Base-by-base conservation (phyloP, 2,797 vertebrate genomes). In the Helostoma temminkii region DNA sequence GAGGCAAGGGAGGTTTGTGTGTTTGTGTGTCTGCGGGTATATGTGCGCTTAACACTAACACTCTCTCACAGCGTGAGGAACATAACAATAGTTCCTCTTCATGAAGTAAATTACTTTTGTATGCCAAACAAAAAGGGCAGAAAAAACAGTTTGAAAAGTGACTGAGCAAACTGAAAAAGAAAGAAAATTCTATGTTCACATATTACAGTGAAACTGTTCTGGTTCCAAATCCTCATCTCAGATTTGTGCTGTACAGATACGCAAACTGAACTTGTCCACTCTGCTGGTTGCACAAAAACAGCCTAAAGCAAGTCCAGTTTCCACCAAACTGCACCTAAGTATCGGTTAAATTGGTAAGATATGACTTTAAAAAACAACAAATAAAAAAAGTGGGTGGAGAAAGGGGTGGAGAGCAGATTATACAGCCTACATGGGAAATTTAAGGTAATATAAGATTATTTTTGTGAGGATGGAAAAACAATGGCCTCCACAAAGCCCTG, bases 91-190 rank as follows among this genome's bases (percentile, higher is more conserved):
- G 78, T 78, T 87, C 74, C 83, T 86, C 88, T 74, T 88, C 71
- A 67, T 85, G 69, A 87, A 89, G 52, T 76, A 81, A 89, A 90
- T 89, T 75, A 85, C 83, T 86, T 90, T 80, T 78, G 78, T 83
- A 68, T 71, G 62, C 62, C 81, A 76, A 67, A 74, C 66, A 24
- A 58, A 77, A 76, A 58, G 50, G n/a, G 50, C 19, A 52, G 42
- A 64, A 64, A 30, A 30, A 62, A 49, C 41, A 61, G 66, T 85
- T 82, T 84, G 68, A 87, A 81, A 81, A 74, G 43, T 74, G 70
- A 88, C 54, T 53, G 41, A 63, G 66, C 56, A 66, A 69, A 84
- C 30, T 43, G 2, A 39, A 59, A n/a, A 75, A 50, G 30, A 64
- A 41, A 48, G 65, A 34, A 42, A 47, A 25, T 25, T 56, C 14